Evolutionary conservation across 2,888 invertebrate genomes (phyloP), one percentile per base, ranked within the genome.

Genomic region (Dynastes grantii): DNA sequence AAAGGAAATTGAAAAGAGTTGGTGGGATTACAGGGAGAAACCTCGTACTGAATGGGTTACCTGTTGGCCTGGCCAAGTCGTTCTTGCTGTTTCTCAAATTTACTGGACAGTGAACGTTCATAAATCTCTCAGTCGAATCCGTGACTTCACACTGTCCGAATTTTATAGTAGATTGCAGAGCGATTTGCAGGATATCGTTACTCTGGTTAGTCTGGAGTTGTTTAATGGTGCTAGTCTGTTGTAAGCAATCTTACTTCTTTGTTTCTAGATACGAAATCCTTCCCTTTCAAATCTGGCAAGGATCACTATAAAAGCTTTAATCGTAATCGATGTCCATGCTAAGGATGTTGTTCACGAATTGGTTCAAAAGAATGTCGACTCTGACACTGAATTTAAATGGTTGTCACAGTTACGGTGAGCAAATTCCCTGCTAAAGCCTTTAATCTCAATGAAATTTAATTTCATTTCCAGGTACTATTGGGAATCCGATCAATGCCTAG

Each of bases 321-420:
- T 97, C 70, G 95, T 95, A 53, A 94, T 96, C 80, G 96, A 96
- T 86, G 96, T 96, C 0, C 96, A 97, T 84, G 95, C 95, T 2
- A 93, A 95, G 87, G 96, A 96, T 88, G 95, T 96, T 0, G 94
- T 95, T 11, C 90, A 92, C 83, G 92, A 94, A 8, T 88, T 95
- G 61, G 85, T 92, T 2, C 90, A 91, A 32, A 92, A 93, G 85
- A 90, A 91, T 80, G 93, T 96, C 0, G 89, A 89, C n/a, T 91
- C 91, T 82, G 94, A 94, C 79, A 92, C 91, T 64, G 96, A 96
- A 88, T 97, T 97, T 87, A 93, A 95, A 86, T 97, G 97, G 97
- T 88, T 96, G 82, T 92, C 96, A 1, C 96, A 96, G 86, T 89
- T 97, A 81, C 91, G 95, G 61, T 75, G 8, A 37, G 37, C 4